Evolutionary conservation across 2,797 vertebrate species (phyloP), one percentile per base, ranked within the genome.

Genomic region (Takifugu ocellatus): DNA sequence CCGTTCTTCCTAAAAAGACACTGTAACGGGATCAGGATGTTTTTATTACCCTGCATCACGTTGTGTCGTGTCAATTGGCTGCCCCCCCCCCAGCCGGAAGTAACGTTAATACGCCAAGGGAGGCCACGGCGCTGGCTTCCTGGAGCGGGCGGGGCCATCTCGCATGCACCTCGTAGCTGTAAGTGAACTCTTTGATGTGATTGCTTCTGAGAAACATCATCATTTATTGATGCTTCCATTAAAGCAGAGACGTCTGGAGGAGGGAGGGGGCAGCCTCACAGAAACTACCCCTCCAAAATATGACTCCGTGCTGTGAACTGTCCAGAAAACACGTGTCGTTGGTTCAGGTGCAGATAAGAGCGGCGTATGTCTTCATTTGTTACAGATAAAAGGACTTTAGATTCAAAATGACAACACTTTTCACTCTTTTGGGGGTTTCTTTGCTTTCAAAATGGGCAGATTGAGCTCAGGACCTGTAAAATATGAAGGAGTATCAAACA

Each of bases 191-290:
- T 93, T 90, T 92, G 90, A 94, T 92, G 86, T 92, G 87, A 93
- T 92, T 79, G 74, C 85, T 87, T 91, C 86, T 91, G 92, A 93
- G 86, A 81, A 89, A 87, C 74, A 69, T 90, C 84, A 93, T 94
- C 64, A 93, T 91, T 94, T 94, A 94, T 94, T 93, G 89, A 95
- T 92, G 85, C 79, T 72, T 89, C 78, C 85, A 90, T 92, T 92
- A 92, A 92, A 94, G 84, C 78, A 74, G 59, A 71, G 76, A 86
- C 61, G 62, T 79, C 74, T 88, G 73, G 66, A 68, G 55, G 66
- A 78, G 59, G 49, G 76, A 56, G 55, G 66, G 78, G 68, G 55
- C 58, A 70, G 73, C 63, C 54, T 27, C 54, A 53, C 54, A 29
- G 25, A 56, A 49, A 46, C 12, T 59, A 49, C 56, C 51, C 11